These are phyloP conservation scores for Cylas formicarius DNA, from an alignment of 1,140 invertebrate genomes.

Conservation along the genomic window DNA sequence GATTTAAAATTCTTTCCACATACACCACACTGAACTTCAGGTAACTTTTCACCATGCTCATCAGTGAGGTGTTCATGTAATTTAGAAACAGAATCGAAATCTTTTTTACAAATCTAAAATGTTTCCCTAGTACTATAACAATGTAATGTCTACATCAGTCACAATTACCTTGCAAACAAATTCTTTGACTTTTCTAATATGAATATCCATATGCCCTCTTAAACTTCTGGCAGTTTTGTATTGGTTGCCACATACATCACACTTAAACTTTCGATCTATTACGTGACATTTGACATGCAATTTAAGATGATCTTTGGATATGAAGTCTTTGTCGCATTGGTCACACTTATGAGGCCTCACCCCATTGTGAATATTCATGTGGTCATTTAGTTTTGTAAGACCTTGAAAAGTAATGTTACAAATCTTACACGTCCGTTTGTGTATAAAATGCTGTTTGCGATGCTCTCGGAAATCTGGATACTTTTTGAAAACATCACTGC, in stretches of 20 bases:
- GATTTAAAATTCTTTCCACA: slow-evolving; percentile 28
- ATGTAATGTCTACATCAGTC: background rate
- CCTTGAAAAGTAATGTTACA: slow-evolving; percentile 41
- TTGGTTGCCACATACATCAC: slow-evolving; percentile 27
- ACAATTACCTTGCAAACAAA: slow-evolving; percentile 27
- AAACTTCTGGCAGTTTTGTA: slow-evolving; percentile 28
- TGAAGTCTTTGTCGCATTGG: slow-evolving; percentile 54
- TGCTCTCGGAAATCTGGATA: slow-evolving; percentile 26
- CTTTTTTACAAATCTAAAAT: slow-evolving; percentile 25
- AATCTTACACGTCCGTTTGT: slow-evolving; percentile 41
- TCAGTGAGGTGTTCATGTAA: slow-evolving; percentile 21
- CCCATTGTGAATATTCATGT: slow-evolving; percentile 57
- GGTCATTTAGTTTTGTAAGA: slow-evolving; percentile 49
- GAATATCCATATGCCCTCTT: slow-evolving; percentile 26
- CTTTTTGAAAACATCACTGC: slow-evolving; percentile 21
- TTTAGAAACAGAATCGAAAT: slow-evolving; percentile 17
- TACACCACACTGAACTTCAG: slow-evolving; percentile 25
- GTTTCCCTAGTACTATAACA: background rate
- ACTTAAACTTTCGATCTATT: slow-evolving; percentile 25
- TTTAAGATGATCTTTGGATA: slow-evolving; percentile 46
- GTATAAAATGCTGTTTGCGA: slow-evolving; percentile 34
- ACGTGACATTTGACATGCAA: slow-evolving; percentile 48
- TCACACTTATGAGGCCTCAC: slow-evolving; percentile 62
- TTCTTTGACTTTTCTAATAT: slow-evolving; percentile 27
- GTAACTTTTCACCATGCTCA: slow-evolving; percentile 19